A percentile compares a stretch with the other conserved stretches of the same genome.
phyloP scores from a whole-genome alignment of 2,113 vertebrate species.

The Scatophagus argus region DNA sequence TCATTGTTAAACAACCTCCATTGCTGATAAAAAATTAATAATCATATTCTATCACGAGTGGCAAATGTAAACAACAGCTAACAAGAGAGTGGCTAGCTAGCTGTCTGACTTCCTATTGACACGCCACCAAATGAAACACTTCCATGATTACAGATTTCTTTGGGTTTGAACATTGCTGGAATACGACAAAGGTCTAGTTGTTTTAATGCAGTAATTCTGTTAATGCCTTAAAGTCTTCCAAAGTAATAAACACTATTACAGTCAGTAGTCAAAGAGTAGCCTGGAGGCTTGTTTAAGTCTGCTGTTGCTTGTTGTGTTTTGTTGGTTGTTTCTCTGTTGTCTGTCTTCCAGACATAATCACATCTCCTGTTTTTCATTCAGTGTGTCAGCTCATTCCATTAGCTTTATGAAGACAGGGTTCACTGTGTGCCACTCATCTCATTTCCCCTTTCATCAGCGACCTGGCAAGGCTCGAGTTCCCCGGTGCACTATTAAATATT shows the following conservation, averaged over 20 bases:
- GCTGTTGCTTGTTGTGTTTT: conserved; percentile 17
- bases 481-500: conserved; percentile 70
- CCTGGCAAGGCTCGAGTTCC: conserved; percentile 57
- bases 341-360: conserved; percentile 66
- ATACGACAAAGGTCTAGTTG: too few species aligned
- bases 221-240: neutral
- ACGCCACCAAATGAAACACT: too few species aligned
- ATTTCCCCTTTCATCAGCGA: conserved; percentile 70
- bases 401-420: conserved; percentile 75
- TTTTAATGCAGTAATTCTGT: too few species aligned
- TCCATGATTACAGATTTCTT: too few species aligned
- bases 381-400: conserved; percentile 76
- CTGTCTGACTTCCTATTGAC: too few species aligned
- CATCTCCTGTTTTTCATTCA: conserved; percentile 58
- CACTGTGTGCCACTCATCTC: conserved; percentile 65
- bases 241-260: neutral
- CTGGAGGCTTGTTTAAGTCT: neutral
- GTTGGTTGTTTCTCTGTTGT: conserved; percentile 42
- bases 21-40: too few species aligned
- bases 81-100: too few species aligned
- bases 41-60: too few species aligned
- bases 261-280: neutral
- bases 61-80: too few species aligned
- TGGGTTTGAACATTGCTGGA: too few species aligned
- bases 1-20: too few species aligned